Evolutionary conservation across 2,888 invertebrate species (phyloP).

Genomic region (Thymelicus sylvestris): DNA sequence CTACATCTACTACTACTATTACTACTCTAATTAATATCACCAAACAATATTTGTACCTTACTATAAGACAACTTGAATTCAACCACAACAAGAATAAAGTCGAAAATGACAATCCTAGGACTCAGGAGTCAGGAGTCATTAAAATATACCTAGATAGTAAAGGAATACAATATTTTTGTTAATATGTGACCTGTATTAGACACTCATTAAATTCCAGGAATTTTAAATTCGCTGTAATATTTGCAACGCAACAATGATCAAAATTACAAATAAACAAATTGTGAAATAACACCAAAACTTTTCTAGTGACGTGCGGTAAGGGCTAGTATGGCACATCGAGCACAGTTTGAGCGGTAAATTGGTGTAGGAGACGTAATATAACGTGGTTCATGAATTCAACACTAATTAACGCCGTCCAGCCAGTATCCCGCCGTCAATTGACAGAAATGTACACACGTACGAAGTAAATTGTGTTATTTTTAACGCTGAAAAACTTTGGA

Average conservation of each 20-base stretch:
- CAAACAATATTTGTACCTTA: too few relatives aligned
- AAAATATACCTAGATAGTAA: conserved; percentile 39
- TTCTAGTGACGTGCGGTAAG: conserved; percentile 11
- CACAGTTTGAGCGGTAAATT: conserved; percentile 6
- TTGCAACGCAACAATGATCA: conserved; percentile 2
- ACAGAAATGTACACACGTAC: conserved; percentile 24
- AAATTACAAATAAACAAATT: conserved; percentile 6
- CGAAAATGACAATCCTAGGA: too few relatives aligned
- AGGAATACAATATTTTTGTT: conserved; percentile 46
- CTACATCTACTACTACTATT: too few relatives aligned
- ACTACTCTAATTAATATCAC: too few relatives aligned
- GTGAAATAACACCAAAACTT: background rate
- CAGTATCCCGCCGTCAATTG: conserved; percentile 47
- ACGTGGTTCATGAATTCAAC: conserved; percentile 50
- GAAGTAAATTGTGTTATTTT: conserved; percentile 1
- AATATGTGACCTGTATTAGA: background rate
- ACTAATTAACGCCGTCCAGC: conserved; percentile 48
- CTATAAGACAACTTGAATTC: too few relatives aligned
- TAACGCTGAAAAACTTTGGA: background rate
- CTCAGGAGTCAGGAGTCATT: too few relatives aligned
- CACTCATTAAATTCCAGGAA: conserved; percentile 8
- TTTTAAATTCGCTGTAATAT: conserved; percentile 7
- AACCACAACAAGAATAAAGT: too few relatives aligned
- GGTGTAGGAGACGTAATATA: conserved; percentile 43
- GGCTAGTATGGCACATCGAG: conserved; percentile 14